Evolutionary conservation across 1,140 invertebrate genomes (phyloP).

Genomic region (Orchesella cincta): DNA sequence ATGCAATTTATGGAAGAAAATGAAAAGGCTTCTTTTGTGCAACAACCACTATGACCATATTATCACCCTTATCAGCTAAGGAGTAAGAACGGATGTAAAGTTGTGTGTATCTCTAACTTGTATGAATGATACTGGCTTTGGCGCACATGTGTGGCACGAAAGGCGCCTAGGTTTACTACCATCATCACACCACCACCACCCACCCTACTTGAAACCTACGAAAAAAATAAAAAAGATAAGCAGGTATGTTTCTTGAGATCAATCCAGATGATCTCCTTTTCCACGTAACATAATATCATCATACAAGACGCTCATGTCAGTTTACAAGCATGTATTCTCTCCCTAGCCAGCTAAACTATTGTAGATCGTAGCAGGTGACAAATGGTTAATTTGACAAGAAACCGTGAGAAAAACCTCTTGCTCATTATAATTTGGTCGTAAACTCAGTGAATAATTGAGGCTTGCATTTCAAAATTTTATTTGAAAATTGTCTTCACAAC

Average conservation of each 20-base stretch:
- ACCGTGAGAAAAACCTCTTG: slow-evolving; percentile 24
- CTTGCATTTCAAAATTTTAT: background rate
- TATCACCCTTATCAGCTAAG: too few relatives aligned
- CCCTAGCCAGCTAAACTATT: background rate
- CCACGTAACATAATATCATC: background rate
- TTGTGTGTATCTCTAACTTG: too few relatives aligned
- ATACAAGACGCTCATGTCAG: too few relatives aligned
- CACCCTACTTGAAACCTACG: background rate
- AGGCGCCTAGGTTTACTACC: too few relatives aligned
- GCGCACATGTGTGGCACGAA: too few relatives aligned
- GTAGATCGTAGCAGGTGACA: slow-evolving; percentile 8
- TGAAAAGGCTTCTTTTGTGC: too few relatives aligned
- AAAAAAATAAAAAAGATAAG: background rate
- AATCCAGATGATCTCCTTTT: slow-evolving; percentile 3
- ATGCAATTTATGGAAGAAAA: too few relatives aligned
- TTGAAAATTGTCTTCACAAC: slow-evolving; percentile 2
- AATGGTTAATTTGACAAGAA: slow-evolving; percentile 27
- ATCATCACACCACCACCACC: too few relatives aligned
- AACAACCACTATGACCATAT: too few relatives aligned
- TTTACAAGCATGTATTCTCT: too few relatives aligned
- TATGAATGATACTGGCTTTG: too few relatives aligned
- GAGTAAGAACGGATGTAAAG: background rate
- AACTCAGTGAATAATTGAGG: slow-evolving; percentile 15
- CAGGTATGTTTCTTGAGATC: background rate
- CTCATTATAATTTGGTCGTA: slow-evolving; percentile 23